Evolutionary conservation across 2,888 invertebrate genomes (phyloP), one percentile per base, ranked within the genome.

Genomic region (Rhagophthalmus giganteus): DNA sequence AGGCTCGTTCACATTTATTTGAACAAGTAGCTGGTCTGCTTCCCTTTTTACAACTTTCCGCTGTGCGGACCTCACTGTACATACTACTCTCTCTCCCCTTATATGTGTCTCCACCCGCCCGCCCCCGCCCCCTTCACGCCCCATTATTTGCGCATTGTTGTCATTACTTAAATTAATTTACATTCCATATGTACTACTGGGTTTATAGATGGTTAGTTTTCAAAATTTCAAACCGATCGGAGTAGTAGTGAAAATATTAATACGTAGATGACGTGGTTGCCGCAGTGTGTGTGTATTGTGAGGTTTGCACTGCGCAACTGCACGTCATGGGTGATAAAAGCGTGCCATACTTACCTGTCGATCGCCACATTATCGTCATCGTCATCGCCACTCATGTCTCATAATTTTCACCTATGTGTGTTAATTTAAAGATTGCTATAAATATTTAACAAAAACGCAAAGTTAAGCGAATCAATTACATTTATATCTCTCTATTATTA

Each of bases 1-100:
- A 69, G 73, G 74, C 67, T 73, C 74, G 72, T 73, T 72, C 69
- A 64, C 64, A 63, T 64, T 66, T 63, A 62, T 64, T 59, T 60
- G 66, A 68, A 67, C 68, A 73, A 74, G 72, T 74, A 74, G 74
- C 75, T 73, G 75, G 74, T 74, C 74, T 75, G 74, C 74, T 75
- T 73, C 66, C 67, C 65, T 58, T 53, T 53, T 53, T 55, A 46
- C 50, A 46, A 49, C 44, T 62, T 64, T 65, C 63, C 58, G 65
- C 66, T 65, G 63, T 68, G 65, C 64, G 65, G 61, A 65, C 67
- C 69, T 70, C 67, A 65, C 68, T 68, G 62, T 65, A 63, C 68
- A 68, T 68, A 68, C 69, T 69, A 66, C 66, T 64, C 63, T 64
- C 62, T 37, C 51, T 37, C 45, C n/a, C n/a, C n/a, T n/a, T n/a